A percentile compares a stretch with the other conserved stretches of the same genome.
Conservation (phyloP, 2,888 invertebrate species). For the Serripes groenlandicus region DNA sequence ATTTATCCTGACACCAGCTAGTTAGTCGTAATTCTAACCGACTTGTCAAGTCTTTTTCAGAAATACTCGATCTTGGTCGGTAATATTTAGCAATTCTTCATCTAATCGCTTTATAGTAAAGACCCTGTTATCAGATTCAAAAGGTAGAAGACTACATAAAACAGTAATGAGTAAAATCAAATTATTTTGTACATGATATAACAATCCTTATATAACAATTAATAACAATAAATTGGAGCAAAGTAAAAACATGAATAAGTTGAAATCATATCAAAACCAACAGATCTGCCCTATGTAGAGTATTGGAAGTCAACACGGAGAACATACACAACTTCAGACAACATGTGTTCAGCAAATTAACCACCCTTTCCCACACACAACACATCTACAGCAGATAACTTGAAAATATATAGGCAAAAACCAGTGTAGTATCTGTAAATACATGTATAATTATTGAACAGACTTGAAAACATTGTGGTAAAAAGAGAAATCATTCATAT, state of each 20-base stretch:
- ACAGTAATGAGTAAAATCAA: no score
- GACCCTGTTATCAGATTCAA: no score
- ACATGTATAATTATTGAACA: background rate
- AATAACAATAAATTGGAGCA: slow-evolving; percentile 6
- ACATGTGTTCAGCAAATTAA: background rate
- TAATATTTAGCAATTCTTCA: no score
- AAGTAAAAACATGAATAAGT: background rate
- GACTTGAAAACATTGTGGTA: background rate
- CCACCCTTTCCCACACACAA: background rate
- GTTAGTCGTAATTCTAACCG: no score
- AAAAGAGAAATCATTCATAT: background rate
- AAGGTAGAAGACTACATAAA: no score
- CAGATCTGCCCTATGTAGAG: background rate
- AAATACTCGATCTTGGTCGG: no score
- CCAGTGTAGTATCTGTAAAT: background rate
- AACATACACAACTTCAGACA: background rate
- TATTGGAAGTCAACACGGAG: background rate
- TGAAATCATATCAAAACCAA: background rate
- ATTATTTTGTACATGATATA: slow-evolving; percentile 14
- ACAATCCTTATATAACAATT: slow-evolving; percentile 16
- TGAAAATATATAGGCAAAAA: background rate
- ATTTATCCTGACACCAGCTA: no score
- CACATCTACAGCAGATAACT: background rate
- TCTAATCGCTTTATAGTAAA: no score
- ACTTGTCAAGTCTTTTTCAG: no score